Conservation (phyloP, 2,888 invertebrate species). For the Pollenia amentaria region DNA sequence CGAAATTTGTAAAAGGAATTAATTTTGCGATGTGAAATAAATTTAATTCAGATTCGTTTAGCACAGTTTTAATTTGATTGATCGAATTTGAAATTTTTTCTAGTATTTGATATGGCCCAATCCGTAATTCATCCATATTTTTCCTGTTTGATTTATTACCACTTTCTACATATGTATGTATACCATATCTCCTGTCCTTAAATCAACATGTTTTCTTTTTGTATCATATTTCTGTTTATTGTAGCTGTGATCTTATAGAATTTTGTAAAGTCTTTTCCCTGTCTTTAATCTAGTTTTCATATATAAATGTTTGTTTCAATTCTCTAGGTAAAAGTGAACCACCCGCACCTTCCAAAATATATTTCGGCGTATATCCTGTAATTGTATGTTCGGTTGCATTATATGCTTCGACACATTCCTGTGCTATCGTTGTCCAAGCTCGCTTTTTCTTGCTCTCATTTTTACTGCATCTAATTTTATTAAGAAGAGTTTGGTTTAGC, state of each 20-base stretch:
- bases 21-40: no score
- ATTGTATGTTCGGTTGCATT: slow-evolving; percentile 70
- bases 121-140: slow-evolving; percentile 72
- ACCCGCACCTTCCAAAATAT: slow-evolving; percentile 62
- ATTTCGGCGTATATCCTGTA: slow-evolving; percentile 66
- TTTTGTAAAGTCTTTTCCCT: slow-evolving; percentile 57
- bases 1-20: no score
- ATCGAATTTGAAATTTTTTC: no score
- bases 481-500: no score
- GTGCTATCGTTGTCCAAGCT: slow-evolving; percentile 65
- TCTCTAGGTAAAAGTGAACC: slow-evolving; percentile 58
- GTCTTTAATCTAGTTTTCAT: slow-evolving; percentile 56
- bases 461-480: no score
- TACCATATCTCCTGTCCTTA: slow-evolving; percentile 58
- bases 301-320: slow-evolving; percentile 51
- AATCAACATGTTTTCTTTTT: slow-evolving; percentile 52
- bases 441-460: no score
- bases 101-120: no score
- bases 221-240: slow-evolving; percentile 65
- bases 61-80: no score
- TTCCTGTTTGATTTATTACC: slow-evolving; percentile 73
- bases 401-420: slow-evolving; percentile 60
- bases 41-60: no score
- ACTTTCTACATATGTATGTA: slow-evolving; percentile 67
- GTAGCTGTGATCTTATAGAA: slow-evolving; percentile 59